Base-by-base conservation (phyloP, 2,113 vertebrate genomes). In the Bos indicus region DNA sequence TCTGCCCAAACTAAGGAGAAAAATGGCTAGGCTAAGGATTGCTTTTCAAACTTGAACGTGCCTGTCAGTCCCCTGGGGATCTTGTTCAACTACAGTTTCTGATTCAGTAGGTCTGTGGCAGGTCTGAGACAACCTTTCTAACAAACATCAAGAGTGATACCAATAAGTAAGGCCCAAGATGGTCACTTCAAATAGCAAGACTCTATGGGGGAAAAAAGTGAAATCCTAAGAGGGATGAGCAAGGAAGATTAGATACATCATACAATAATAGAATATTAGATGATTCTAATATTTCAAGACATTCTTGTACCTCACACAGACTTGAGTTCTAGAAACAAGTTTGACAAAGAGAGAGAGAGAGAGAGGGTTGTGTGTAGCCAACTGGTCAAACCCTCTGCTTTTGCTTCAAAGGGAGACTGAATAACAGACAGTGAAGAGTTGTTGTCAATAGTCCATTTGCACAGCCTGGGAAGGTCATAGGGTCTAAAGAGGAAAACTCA, bases 401-500 rank as follows among this genome's bases (percentile, higher is more conserved):
- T 90, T 59, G 23, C 33, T 97, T 48, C 94, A 91, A 40, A 43
- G 19, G 23, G 40, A 93, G n/a, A 64, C 30, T 81, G 33, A 52
- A 94, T 62, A 60, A 9, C 84, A 90, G 84, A 67, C 1, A 5
- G 5, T 46, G 48, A 81, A 57, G 81, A 9, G 14, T 88, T 81
- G 23, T 48, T 59, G 43, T 90, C 86, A 93, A 43, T 19, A 25
- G 14, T 77, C n/a, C 26, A 57, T 91, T 88, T 77, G 52, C 89
- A 74, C 82, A 95, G 57, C 28, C 40, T 28, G 13, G 43, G 46
- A 54, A 56, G n/a, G 71, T 93, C 57, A 23, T 4, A 6, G 30
- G 15, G 36, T 52, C 40, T 28, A 89, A 92, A n/a, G 43, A 62
- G 23, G 25, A 83, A 52, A 95, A 91, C 6, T 15, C 54, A 88